A percentile compares a stretch with the other conserved stretches of the same genome.
Conservation (phyloP, 2,113 vertebrate species). For the Empidonax alnorum region DNA sequence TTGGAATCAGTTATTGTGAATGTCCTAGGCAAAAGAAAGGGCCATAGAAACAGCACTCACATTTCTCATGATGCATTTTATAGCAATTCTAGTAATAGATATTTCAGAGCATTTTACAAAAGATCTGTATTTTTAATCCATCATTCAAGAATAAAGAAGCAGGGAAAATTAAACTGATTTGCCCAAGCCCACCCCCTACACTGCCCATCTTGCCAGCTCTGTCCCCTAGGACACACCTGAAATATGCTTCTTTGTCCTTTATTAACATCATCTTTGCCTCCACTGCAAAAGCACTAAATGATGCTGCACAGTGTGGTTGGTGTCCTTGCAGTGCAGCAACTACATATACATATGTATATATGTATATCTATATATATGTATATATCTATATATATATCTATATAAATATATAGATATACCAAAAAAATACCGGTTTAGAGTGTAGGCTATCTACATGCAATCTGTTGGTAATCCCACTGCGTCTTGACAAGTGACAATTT, state of each 20-base stretch:
- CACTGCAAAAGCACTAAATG: background rate
- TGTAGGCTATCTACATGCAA: background rate
- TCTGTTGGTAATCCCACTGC: background rate
- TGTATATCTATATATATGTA: too few relatives aligned
- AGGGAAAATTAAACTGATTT: background rate
- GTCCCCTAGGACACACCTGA: background rate
- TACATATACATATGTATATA: too few relatives aligned
- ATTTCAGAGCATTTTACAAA: background rate
- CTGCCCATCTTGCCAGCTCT: background rate
- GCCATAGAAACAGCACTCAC: background rate
- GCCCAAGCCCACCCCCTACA: background rate
- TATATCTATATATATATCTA: background rate
- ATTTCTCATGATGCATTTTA: background rate
- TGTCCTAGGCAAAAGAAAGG: background rate
- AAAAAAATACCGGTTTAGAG: background rate
- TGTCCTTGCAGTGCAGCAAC: background rate
- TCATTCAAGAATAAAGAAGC: background rate
- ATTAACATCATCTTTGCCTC: background rate
- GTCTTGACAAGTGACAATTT: background rate
- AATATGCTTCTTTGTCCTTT: background rate
- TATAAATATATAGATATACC: background rate
- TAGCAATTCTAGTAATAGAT: background rate
- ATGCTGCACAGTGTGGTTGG: fast-evolving
- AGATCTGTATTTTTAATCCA: background rate
- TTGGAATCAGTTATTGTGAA: background rate